Evolutionary conservation across 2,888 invertebrate genomes (phyloP), one percentile per base, ranked within the genome.

Genomic region (Cyrtodaria siliqua): DNA sequence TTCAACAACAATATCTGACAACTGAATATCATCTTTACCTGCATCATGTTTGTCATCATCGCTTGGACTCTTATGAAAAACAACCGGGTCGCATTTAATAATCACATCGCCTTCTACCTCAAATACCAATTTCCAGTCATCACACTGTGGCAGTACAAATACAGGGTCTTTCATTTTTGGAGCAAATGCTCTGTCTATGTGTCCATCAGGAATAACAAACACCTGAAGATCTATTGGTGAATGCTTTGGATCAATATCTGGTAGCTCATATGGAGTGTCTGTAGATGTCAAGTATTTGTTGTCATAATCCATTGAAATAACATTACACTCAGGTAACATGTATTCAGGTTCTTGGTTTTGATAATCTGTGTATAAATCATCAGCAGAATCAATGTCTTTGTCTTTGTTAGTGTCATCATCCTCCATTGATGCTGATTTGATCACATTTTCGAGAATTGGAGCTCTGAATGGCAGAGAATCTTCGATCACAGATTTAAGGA

Each of bases 391-490:
- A 14, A n/a, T 27, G 18, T 44, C 59, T 44, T 16, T 14, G 14
- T 50, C 38, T 2, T 6, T 23, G 8, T 20, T 24, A 16, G 38
- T n/a, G 38, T 38, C 49, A 20, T 40, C 26, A 6, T 57, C 57
- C 9, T 73, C 62, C 12, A 61, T 16, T 24, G 73, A 73, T 8
- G 53, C 33, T 16, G 68, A 40, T n/a, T 59, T 68, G 29, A 80
- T 73, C 23, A 71, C 59, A 24, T 61, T 44, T 68, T 80, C 80
- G 6, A 80, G 70, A 40, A 80, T 47, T 23, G 80, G 80, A 16
- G 76, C 80, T 63, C 62, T 80, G 20, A 80, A 80, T 47, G 80
- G 73, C 47, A 53, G 42, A 9, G 70, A 57, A 60, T 80, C 80
- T 63, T 80, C 80, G n/a, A 80, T 80, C 1, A 80, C 76, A 40